Evolutionary conservation across 1,140 invertebrate genomes (phyloP).

Genomic region (Gonatopus flavifemur): DNA sequence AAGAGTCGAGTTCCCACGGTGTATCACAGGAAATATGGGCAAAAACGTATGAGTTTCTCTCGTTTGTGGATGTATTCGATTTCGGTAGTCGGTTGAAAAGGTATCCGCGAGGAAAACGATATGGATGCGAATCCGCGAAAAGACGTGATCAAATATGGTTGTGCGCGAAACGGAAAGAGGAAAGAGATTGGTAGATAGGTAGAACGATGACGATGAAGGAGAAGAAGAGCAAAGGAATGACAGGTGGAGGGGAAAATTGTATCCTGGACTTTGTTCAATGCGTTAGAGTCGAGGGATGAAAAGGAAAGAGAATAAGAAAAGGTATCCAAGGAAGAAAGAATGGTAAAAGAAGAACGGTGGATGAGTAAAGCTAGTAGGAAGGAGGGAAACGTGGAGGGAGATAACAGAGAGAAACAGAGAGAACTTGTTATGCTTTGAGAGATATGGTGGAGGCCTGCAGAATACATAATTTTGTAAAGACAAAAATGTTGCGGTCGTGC

Average conservation of each 20-base stretch:
- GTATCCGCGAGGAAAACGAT: slow-evolving; percentile 25
- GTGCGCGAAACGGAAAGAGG: slow-evolving; percentile 10
- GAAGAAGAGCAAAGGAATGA: slow-evolving; percentile 22
- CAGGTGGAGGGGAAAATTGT: not conserved
- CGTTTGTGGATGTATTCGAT: slow-evolving; percentile 28
- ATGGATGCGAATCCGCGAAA: slow-evolving; percentile 28
- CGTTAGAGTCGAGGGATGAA: not conserved
- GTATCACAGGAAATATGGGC: too few relatives aligned
- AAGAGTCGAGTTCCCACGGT: too few relatives aligned
- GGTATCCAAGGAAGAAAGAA: not conserved
- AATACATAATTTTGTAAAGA: slow-evolving; percentile 62
- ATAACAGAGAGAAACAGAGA: slow-evolving; percentile 46
- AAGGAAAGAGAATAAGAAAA: not conserved
- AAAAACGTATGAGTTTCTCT: too few relatives aligned
- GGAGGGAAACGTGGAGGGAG: slow-evolving; percentile 23
- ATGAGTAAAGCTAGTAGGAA: slow-evolving; percentile 19
- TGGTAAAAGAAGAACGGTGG: slow-evolving; percentile 8
- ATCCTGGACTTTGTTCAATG: too few relatives aligned
- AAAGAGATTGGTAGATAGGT: not conserved
- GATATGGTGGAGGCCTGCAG: slow-evolving; percentile 58
- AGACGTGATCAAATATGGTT: slow-evolving; percentile 19
- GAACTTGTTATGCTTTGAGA: slow-evolving; percentile 61
- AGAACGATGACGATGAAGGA: not conserved
- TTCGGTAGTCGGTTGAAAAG: slow-evolving; percentile 28
- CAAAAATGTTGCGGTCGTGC: slow-evolving; percentile 59